Evolutionary conservation across 1,140 invertebrate genomes (phyloP).

Genomic region (Lamellibrachia luymesi): DNA sequence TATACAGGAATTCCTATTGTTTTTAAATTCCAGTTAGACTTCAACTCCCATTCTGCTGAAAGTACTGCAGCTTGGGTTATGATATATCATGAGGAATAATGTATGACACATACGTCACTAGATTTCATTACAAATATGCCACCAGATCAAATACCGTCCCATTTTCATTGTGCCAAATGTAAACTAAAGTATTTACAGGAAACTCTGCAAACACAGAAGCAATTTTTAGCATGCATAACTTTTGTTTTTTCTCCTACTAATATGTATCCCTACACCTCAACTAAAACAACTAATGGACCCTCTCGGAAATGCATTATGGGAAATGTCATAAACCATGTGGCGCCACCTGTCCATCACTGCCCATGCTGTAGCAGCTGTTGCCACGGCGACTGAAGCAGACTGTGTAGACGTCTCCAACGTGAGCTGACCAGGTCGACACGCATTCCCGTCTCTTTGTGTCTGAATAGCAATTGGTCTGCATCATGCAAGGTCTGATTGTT

Average conservation of each 20-base stretch:
- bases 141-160: too few relatives aligned
- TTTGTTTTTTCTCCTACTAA: not conserved
- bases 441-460: constrained; percentile 63
- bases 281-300: not conserved
- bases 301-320: not conserved
- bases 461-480: constrained; percentile 26
- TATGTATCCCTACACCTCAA: not conserved
- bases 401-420: constrained; percentile 61
- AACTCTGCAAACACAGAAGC: not conserved
- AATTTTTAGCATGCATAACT: not conserved
- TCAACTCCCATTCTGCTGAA: too few relatives aligned
- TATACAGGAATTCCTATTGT: too few relatives aligned
- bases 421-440: constrained; percentile 62
- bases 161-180: too few relatives aligned
- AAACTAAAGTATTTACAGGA: too few relatives aligned
- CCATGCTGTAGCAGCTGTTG: constrained; percentile 64
- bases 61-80: too few relatives aligned
- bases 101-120: too few relatives aligned
- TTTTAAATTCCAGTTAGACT: too few relatives aligned
- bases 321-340: constrained; percentile 30
- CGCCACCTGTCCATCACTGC: constrained; percentile 59
- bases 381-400: constrained; percentile 63
- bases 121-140: too few relatives aligned
- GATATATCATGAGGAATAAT: too few relatives aligned
- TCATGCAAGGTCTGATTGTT: not conserved